phyloP scores from a whole-genome alignment of 2,888 invertebrate genomes.

The Noctua pronuba region DNA sequence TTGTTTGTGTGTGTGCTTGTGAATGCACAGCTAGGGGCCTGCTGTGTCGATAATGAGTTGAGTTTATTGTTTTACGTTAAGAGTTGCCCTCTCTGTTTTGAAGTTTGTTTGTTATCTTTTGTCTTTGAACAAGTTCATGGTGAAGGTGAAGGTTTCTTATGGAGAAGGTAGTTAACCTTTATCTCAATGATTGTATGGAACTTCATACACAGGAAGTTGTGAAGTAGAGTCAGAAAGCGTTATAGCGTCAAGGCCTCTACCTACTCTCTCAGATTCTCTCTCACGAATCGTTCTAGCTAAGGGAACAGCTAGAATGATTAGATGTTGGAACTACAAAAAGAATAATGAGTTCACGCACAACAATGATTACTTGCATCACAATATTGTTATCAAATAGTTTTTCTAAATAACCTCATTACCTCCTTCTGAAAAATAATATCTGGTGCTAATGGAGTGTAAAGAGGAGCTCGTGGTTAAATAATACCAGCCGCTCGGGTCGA shows the following conservation, averaged over 20 bases:
- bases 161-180: conserved; percentile 17
- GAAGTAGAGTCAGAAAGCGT: neutral
- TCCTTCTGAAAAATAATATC: neutral
- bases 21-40: conserved; percentile 58
- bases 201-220: neutral
- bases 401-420: neutral
- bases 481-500: too few species aligned
- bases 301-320: neutral
- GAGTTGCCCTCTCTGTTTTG: conserved; percentile 24
- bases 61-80: conserved; percentile 42
- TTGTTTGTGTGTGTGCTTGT: conserved; percentile 66
- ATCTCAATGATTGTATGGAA: neutral
- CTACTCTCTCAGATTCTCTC: neutral
- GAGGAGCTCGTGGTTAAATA: too few species aligned
- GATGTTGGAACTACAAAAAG: neutral
- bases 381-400: neutral
- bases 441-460: neutral
- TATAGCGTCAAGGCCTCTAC: neutral
- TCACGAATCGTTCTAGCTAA: neutral
- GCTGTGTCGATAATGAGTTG: conserved; percentile 47
- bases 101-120: conserved; percentile 27
- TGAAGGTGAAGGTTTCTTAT: conserved; percentile 42
- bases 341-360: neutral
- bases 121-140: conserved; percentile 31
- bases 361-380: neutral